phyloP scores from a whole-genome alignment of 2,888 invertebrate genomes.

The Acholoe squamosa region DNA sequence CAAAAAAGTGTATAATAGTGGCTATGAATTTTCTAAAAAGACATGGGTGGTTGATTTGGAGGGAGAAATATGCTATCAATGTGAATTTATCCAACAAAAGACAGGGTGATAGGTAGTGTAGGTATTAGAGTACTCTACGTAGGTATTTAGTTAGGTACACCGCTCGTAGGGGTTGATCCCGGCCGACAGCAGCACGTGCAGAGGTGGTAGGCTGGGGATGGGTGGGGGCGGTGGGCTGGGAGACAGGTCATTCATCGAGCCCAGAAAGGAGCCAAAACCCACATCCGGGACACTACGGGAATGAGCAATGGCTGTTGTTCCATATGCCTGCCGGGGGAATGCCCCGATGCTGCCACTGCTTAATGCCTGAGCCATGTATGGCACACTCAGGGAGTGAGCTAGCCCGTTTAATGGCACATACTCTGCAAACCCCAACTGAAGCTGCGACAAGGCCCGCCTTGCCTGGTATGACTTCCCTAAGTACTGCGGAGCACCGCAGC shows the following conservation, averaged over 20 bases:
- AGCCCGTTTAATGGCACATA: conserved; percentile 17
- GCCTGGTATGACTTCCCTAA: conserved; percentile 13
- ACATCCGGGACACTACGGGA: conserved; percentile 16
- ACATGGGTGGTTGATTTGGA: neutral
- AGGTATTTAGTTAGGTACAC: conserved; percentile 15
- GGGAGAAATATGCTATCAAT: neutral
- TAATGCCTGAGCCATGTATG: conserved; percentile 18
- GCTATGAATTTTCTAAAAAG: neutral
- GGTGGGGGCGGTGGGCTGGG: conserved; percentile 53
- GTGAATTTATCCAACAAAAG: neutral
- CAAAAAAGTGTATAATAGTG: neutral
- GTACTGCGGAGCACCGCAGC: neutral
- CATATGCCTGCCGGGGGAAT: neutral
- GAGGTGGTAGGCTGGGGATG: conserved; percentile 28
- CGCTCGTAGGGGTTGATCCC: conserved; percentile 45
- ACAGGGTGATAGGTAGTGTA: neutral
- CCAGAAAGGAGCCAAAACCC: neutral
- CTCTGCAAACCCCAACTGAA: neutral
- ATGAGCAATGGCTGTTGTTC: neutral
- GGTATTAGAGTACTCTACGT: neutral
- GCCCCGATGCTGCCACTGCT: neutral
- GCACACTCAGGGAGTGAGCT: conserved; percentile 5
- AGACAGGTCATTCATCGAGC: neutral
- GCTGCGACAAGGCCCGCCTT: neutral
- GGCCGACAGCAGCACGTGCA: conserved; percentile 19